Base-by-base conservation (phyloP, 2,888 invertebrate species). In the Sminthurides aquaticus region DNA sequence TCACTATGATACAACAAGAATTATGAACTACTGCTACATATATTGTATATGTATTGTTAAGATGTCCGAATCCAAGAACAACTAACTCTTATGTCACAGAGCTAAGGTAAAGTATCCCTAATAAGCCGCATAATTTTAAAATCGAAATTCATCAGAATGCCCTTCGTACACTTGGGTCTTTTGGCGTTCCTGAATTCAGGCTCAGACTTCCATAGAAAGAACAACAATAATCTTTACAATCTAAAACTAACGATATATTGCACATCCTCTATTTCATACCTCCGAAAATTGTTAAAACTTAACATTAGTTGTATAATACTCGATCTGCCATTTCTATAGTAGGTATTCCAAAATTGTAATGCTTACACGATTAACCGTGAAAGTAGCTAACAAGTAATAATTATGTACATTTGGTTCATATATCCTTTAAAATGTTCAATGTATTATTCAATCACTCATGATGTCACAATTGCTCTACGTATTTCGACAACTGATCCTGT, bases 401-500 rank as follows among this genome's bases (percentile, higher is more conserved):
- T 58, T 65, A 65, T 65, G 20, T 65, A 65, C 65, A 65, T 55
- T 65, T 65, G 49, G 60, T 65, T 56, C 60, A 60, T 24, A 56
- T 65, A 60, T 61, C 15, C 11, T 58, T 56, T 56, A 56, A 56
- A 18, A 59, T 64, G 64, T 64, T 59, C 60, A 48, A n/a, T 27
- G 55, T 34, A 49, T 49, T 24, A 64, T 54, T 59, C 59, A 60
- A 60, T 64, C 59, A 59, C 60, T 64, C 60, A 64, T 49, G 66
- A 52, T 73, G 74, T 74, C 74, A 91, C 86, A 91, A 90, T 82
- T 91, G 89, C 83, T 95, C 95, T 78, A 94, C 94, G 83, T 91
- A 94, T 82, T 93, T 93, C 76, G 90, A 89, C 78, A 96, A 86
- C 82, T 94, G 92, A 84, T 96, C 95, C 82, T 91, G 91, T 77